phyloP scores from a whole-genome alignment of 2,797 vertebrate species.

The Hydrolagus colliei region DNA sequence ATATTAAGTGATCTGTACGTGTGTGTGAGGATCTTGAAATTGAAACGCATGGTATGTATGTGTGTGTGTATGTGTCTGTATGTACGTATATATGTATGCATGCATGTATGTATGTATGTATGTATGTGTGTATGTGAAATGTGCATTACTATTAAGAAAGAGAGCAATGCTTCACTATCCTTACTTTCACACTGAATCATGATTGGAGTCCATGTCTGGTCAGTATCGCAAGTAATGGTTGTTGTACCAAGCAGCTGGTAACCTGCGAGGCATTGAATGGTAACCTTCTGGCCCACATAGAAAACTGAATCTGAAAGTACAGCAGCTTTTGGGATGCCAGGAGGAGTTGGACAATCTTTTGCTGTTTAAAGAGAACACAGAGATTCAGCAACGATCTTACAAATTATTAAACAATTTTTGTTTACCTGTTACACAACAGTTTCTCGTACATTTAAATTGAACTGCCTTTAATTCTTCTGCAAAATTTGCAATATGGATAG shows the following conservation, averaged over 20 bases:
- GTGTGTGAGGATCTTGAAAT: too few species aligned
- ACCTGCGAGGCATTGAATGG: conserved; percentile 77
- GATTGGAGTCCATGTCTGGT: conserved; percentile 81
- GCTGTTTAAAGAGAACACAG: conserved; percentile 56
- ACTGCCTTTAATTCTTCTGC: too few species aligned
- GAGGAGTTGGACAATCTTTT: conserved; percentile 77
- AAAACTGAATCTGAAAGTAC: conserved; percentile 65
- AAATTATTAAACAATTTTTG: too few species aligned
- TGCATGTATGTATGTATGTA: too few species aligned
- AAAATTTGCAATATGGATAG: too few species aligned
- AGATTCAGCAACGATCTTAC: too few species aligned
- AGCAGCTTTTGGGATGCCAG: conserved; percentile 65
- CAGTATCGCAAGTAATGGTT: conserved; percentile 72
- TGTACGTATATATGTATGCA: neutral
- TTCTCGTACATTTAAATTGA: too few species aligned
- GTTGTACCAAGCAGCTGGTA: conserved; percentile 66
- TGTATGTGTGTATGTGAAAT: too few species aligned
- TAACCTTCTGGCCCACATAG: conserved; percentile 71
- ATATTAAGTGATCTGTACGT: too few species aligned
- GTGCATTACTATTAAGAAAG: neutral
- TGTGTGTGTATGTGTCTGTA: too few species aligned
- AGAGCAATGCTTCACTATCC: conserved; percentile 43
- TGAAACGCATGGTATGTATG: too few species aligned
- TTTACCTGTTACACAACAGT: too few species aligned
- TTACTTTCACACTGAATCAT: conserved; percentile 80